Conservation (phyloP, 2,113 vertebrate species). For the Genyomyrus donnyi region DNA sequence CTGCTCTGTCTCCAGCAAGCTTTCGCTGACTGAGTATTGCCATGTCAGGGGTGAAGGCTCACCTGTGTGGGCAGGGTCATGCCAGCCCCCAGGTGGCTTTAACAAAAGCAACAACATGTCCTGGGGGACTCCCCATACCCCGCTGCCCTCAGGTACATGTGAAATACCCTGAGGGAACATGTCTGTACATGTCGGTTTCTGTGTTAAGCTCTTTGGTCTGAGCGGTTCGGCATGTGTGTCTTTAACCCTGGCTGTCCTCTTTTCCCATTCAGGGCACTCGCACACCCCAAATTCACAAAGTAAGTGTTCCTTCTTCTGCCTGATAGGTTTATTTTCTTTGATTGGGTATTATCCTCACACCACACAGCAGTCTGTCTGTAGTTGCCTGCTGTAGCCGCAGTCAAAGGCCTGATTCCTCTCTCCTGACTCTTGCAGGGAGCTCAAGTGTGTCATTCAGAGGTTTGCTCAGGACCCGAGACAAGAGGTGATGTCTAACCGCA, state of each 20-base stretch:
- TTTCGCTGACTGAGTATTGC: not conserved
- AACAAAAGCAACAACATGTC: not conserved
- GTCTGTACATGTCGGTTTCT: not conserved
- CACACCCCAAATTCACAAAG: not conserved
- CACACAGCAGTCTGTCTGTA: not conserved
- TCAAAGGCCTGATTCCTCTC: not conserved
- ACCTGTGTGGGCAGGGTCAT: not conserved
- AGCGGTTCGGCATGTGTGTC: not conserved
- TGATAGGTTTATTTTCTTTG: not conserved
- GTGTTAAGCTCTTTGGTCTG: not conserved
- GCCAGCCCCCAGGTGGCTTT: not conserved
- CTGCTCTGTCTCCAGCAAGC: not conserved
- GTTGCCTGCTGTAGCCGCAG: too few species aligned
- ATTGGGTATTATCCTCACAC: not conserved
- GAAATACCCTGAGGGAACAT: not conserved
- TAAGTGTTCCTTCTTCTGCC: not conserved
- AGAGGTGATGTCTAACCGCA: conserved; percentile 64
- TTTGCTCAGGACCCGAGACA: conserved; percentile 93
- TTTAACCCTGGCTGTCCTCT: not conserved
- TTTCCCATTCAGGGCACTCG: not conserved
- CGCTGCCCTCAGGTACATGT: not conserved
- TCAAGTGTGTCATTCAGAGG: conserved; percentile 97
- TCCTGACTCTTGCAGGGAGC: conserved; percentile 67
- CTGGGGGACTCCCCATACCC: not conserved
- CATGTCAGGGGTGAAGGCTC: not conserved